These are phyloP conservation scores for Loris lydekkerianus DNA, from an alignment of 2,797 vertebrate species.

Conservation along the genomic window DNA sequence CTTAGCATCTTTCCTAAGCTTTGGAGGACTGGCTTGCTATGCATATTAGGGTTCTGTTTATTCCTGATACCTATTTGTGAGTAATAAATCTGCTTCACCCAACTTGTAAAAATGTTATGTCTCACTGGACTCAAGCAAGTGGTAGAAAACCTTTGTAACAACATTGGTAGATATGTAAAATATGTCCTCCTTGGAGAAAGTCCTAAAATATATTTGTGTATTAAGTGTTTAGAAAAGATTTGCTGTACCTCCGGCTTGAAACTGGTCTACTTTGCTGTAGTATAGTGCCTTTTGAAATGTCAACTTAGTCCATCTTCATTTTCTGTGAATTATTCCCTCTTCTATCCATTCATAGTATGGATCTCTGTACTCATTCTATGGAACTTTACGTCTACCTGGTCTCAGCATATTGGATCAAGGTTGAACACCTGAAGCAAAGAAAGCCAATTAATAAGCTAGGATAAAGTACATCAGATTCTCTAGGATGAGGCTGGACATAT, in stretches of 20 bases:
- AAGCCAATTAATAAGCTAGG: not conserved
- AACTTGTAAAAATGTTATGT: not conserved
- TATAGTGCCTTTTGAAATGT: conserved; percentile 8
- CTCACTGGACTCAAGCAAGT: not conserved
- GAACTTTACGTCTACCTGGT: not conserved
- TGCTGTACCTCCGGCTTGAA: not conserved
- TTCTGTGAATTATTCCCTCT: conserved; percentile 17
- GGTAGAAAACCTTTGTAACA: not conserved
- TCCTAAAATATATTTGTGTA: conserved; percentile 24
- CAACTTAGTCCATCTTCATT: not conserved
- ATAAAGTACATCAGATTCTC: not conserved
- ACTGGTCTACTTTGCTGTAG: not conserved
- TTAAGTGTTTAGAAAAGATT: conserved; percentile 31
- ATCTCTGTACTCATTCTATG: not conserved
- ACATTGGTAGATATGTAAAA: conserved; percentile 25
- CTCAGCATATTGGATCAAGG: not conserved
- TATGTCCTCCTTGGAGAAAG: conserved; percentile 1
- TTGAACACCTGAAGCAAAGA: not conserved
- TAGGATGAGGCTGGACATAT: not conserved
- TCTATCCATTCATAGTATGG: not conserved
- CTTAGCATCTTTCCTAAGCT: not conserved
- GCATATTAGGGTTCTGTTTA: not conserved
- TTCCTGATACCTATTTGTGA: not conserved
- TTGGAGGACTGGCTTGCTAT: not conserved
- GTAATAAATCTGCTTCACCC: not conserved